phyloP scores from a whole-genome alignment of 2,113 vertebrate genomes.

The Pogonocichla stellata region DNA sequence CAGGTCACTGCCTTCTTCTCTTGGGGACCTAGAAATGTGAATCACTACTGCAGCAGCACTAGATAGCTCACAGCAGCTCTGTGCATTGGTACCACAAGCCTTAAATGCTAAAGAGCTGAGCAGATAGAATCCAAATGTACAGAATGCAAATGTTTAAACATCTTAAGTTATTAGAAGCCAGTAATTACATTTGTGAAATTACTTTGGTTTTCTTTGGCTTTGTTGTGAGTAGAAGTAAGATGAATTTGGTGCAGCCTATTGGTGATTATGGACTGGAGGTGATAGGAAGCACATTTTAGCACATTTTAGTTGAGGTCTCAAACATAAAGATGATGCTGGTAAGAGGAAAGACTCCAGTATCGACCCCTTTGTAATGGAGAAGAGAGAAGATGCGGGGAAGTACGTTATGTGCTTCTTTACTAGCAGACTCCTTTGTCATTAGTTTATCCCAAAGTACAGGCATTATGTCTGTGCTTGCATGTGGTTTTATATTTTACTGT shows the following conservation, averaged over 20 bases:
- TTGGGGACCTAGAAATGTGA: neutral
- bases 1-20: neutral
- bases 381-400: neutral
- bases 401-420: neutral
- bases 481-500: conserved; percentile 1
- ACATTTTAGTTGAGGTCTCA: neutral
- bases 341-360: neutral
- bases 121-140: neutral
- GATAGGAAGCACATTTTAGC: neutral
- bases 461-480: neutral
- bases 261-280: neutral
- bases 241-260: neutral
- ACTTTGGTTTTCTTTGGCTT: neutral
- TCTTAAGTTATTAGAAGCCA: neutral
- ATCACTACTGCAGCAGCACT: neutral
- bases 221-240: neutral
- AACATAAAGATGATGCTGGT: neutral
- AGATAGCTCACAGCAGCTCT: neutral
- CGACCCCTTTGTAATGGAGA: accelerated
- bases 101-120: neutral
- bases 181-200: neutral
- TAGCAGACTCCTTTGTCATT: neutral
- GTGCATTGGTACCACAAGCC: neutral
- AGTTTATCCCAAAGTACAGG: neutral
- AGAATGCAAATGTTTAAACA: neutral